Base-by-base conservation (phyloP, 2,888 invertebrate species). In the Eilema depressum region DNA sequence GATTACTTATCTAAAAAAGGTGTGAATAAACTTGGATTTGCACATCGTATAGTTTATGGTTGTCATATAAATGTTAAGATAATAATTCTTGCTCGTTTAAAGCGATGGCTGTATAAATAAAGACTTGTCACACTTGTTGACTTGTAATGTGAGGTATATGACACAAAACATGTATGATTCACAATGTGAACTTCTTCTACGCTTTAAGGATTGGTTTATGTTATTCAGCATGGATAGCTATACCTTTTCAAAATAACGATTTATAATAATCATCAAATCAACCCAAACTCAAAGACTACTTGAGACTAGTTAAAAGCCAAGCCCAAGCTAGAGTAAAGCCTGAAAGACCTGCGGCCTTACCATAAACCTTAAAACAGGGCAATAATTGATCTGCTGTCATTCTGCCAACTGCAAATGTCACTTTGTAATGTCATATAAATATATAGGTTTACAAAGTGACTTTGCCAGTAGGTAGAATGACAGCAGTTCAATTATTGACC, bases 1-100 rank as follows among this genome's bases (percentile, higher is more conserved):
- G 23, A 64, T 53, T 28, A 25, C 12, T 47, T 47, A 64, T 64
- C 17, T 12, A 63, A 63, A 62, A 62, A 37, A 63, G 30, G 37
- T 63, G 63, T 63, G 37, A 63, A 17, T 33, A 25, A 37, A 53
- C 53, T 53, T 53, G 59, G 17, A 26, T 26, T 59, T 59, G 25
- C 25, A 59, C 25, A 26, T 26, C 59, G 26, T 59, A 26, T 25
- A 59, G 5, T 59, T 59, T 59, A 26, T 59, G 59, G 25, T 26
- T 25, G 26, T 59, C 26, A 59, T 59, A 59, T 59, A 59, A 26
- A 26, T 26, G 26, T 59, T 59, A 25, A 59, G 14, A 59, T 26
- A 26, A 53, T n/a, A 53, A 47, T 53, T 53, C 53, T n/a, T 53
- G 23, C 30, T 11, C n/a, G 61, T 41, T 41, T 25, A 41, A 37